Conservation (phyloP, 2,113 vertebrate genomes). For the Alligator sinensis region DNA sequence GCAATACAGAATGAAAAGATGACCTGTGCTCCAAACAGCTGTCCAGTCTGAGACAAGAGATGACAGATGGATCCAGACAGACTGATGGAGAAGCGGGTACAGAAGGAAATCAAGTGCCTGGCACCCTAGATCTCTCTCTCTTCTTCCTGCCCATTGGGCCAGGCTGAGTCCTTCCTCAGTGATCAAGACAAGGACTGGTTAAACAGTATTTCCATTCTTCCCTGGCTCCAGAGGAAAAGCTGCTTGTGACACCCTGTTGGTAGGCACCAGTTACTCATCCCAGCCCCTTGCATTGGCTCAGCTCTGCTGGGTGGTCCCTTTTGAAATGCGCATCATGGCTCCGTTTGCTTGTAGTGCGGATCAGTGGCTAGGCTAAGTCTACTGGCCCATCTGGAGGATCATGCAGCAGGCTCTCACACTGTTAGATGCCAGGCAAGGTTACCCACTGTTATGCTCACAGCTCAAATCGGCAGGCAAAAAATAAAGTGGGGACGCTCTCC, state of each 20-base stretch:
- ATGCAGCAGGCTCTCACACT: too few relatives aligned
- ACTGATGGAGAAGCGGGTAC: background rate
- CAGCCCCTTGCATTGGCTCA: too few relatives aligned
- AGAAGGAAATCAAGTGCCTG: too few relatives aligned
- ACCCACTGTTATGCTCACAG: too few relatives aligned
- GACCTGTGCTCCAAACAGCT: background rate
- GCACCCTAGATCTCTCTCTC: background rate
- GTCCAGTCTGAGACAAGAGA: background rate
- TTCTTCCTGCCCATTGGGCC: background rate
- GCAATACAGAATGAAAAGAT: background rate
- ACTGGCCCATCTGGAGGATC: background rate
- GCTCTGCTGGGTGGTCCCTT: background rate
- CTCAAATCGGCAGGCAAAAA: too few relatives aligned
- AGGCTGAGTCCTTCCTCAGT: background rate
- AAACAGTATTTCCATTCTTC: background rate
- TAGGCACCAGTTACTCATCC: background rate
- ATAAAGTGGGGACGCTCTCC: too few relatives aligned
- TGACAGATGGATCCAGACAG: background rate
- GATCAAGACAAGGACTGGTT: background rate
- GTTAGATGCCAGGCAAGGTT: too few relatives aligned
- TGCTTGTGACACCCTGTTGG: background rate
- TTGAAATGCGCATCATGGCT: background rate
- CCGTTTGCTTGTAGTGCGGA: background rate
- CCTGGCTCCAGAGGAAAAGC: background rate
- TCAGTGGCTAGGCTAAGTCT: background rate